A percentile compares a stretch with the other conserved stretches of the same genome.
Evolutionary conservation across 1,140 invertebrate genomes (phyloP).

Genomic region (Achatina immaculata): DNA sequence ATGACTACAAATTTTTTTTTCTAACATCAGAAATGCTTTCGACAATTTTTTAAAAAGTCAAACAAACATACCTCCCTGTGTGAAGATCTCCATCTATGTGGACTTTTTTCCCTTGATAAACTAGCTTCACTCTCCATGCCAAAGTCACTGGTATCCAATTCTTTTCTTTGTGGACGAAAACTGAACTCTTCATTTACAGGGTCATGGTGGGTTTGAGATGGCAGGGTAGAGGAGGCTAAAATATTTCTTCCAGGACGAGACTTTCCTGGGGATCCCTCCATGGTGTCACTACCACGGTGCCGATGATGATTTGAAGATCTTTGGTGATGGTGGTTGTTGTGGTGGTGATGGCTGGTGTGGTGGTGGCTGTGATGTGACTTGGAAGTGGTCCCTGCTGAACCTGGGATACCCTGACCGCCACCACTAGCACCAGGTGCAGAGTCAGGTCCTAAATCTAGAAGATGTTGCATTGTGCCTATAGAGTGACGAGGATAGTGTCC

Average conservation of each 20-base stretch:
- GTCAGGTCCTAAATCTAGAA: slow-evolving; percentile 42
- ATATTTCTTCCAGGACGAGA: slow-evolving; percentile 33
- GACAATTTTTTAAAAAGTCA: neutral
- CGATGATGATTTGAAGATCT: slow-evolving; percentile 31
- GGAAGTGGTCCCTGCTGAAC: neutral
- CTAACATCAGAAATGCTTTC: neutral
- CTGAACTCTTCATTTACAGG: neutral
- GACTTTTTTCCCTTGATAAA: slow-evolving; percentile 23
- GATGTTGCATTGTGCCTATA: slow-evolving; percentile 28
- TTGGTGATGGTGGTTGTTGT: slow-evolving; percentile 35
- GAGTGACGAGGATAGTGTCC: slow-evolving; percentile 25
- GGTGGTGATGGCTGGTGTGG: slow-evolving; percentile 37
- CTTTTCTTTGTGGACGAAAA: slow-evolving; percentile 31
- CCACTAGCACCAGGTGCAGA: neutral
- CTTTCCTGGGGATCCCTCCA: slow-evolving; percentile 32
- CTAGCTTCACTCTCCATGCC: neutral
- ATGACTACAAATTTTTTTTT: neutral
- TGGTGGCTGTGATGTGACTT: slow-evolving; percentile 38
- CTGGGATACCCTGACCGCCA: neutral
- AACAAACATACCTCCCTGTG: slow-evolving; percentile 17
- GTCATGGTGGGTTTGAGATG: slow-evolving; percentile 1
- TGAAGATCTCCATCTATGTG: slow-evolving; percentile 24
- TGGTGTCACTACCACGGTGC: neutral
- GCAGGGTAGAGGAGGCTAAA: neutral
- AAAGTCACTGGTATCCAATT: slow-evolving; percentile 28